Evolutionary conservation across 2,797 vertebrate genomes (phyloP), one percentile per base, ranked within the genome.

Genomic region (Scomberomorus guttatus): DNA sequence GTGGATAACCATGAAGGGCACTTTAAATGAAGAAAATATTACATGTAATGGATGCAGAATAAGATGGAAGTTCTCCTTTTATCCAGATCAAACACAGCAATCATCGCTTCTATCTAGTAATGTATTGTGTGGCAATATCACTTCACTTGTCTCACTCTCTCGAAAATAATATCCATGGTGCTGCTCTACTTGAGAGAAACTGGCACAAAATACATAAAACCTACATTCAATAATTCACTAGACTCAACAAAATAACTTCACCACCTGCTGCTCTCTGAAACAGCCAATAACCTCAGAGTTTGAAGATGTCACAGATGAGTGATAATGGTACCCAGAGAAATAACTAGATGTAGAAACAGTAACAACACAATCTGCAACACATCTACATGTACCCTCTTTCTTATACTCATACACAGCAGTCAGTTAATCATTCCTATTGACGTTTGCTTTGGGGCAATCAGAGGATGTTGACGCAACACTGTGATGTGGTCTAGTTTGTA

Each of bases 371-470:
- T 69, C 48, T 69, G 77, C 57, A 65, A 80, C 87, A 76, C 37
- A 44, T 80, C 64, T 29, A 24, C 37, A 44, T 82, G 58, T 22
- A 18, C 60, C 58, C 44, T 48, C 52, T 72, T 50, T 46, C 37
- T 66, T 67, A 9, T 4, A 56, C 64, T 64, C 71, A 37, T 18
- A 48, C 61, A 72, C 70, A 61, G 74, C 61, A 74, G 74, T 81
- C 72, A 79, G 82, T 87, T 84, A 84, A 92, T 92, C 87, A 90
- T 83, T 89, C 72, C 58, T 83, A 92, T 89, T 86, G 89, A 87
- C 65, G 67, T 90, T 81, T 85, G 80, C 88, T 85, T 87, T 52
- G 63, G 74, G 81, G 84, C 84, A 88, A 84, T 89, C 80, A 80
- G 71, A 73, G 64, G 64, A 81, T 90, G 83, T 87, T 86, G 89